These are phyloP conservation scores for Lumbricus terrestris DNA, from an alignment of 2,888 invertebrate species.

Conservation along the genomic window DNA sequence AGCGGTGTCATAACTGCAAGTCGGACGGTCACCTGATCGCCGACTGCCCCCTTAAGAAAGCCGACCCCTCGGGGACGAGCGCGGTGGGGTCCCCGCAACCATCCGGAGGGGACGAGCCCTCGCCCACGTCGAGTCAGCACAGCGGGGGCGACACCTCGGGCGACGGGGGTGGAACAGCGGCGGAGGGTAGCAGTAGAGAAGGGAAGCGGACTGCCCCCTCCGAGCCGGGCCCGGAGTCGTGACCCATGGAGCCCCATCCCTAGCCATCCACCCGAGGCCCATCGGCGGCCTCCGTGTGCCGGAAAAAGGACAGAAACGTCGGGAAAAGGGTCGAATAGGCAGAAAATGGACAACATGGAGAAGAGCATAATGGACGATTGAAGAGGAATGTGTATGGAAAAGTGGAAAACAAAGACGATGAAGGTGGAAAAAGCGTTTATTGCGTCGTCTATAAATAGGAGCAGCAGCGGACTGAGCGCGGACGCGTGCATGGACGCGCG, in stretches of 20 bases:
- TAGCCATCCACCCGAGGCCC: not conserved
- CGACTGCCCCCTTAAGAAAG: slow-evolving; percentile 71
- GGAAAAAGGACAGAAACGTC: not conserved
- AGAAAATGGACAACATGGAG: not conserved
- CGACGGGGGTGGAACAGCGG: not conserved
- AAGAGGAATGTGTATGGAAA: not conserved
- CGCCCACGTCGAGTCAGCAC: not conserved
- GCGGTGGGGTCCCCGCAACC: not conserved
- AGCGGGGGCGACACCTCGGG: not conserved
- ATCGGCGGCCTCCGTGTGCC: not conserved
- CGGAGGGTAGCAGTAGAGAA: not conserved
- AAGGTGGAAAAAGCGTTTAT: not conserved
- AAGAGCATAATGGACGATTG: not conserved
- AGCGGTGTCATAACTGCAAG: slow-evolving; percentile 86
- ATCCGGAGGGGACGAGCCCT: not conserved
- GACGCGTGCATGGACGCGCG: not conserved
- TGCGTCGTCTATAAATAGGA: not conserved
- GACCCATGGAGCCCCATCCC: not conserved
- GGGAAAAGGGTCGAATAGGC: not conserved
- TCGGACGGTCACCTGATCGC: slow-evolving; percentile 84
- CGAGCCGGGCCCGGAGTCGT: not conserved
- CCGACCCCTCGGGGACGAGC: slow-evolving; percentile 5
- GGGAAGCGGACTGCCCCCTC: not conserved
- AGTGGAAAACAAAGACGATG: not conserved
- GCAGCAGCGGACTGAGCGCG: too few relatives aligned